Percentiles rank a stretch among this genome's conserved stretches.
phyloP scores from a whole-genome alignment of 1,140 invertebrate species.

The Tigriopus japonicus region DNA sequence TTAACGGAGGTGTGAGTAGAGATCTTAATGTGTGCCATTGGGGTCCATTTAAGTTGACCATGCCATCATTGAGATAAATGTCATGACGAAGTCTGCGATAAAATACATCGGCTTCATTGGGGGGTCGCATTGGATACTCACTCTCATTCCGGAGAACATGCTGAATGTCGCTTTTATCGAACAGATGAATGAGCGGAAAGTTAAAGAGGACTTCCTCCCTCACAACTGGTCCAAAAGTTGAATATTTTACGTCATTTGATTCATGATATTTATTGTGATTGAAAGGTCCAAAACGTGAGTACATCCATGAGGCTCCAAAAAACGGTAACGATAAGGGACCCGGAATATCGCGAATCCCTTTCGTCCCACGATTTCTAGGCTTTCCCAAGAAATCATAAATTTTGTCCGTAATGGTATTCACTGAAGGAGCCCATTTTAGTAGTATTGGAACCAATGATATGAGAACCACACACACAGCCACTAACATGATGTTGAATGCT shows the following conservation, averaged over 20 bases:
- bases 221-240: conserved; percentile 49
- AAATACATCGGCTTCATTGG: conserved; percentile 54
- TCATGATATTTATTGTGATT: conserved; percentile 52
- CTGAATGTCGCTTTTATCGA: conserved; percentile 51
- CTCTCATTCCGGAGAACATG: conserved; percentile 45
- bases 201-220: conserved; percentile 55
- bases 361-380: too few species aligned
- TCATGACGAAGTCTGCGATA: conserved; percentile 52
- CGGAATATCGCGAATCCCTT: conserved; percentile 31
- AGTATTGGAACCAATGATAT: too few species aligned
- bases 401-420: too few species aligned
- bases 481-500: too few species aligned
- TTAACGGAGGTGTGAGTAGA: conserved; percentile 51
- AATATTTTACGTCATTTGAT: conserved; percentile 47
- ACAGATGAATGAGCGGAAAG: conserved; percentile 50
- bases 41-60: conserved; percentile 39
- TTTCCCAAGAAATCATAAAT: too few species aligned
- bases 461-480: too few species aligned
- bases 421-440: too few species aligned
- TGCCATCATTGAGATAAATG: conserved; percentile 52
- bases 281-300: conserved; percentile 42
- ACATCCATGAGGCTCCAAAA: conserved; percentile 62
- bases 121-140: conserved; percentile 54
- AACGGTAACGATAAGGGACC: conserved; percentile 51
- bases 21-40: conserved; percentile 53